These are phyloP conservation scores for Grammomys surdaster DNA, from an alignment of 2,113 vertebrate genomes.

Conservation along the genomic window DNA sequence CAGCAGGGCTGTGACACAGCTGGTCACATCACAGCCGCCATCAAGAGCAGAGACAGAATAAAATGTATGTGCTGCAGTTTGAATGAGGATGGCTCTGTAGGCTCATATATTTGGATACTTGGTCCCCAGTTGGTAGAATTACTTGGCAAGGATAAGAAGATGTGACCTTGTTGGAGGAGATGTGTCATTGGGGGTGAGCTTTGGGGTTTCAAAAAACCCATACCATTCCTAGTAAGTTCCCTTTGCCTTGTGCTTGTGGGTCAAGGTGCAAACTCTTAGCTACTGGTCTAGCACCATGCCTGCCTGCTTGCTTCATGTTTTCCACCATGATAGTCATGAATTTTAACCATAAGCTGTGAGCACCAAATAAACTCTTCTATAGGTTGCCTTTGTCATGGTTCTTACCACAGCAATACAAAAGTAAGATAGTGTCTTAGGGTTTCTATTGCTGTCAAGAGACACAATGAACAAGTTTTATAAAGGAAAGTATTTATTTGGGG, in stretches of 20 bases:
- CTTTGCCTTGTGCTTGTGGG: not conserved
- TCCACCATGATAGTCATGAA: not conserved
- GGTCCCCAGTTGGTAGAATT: not conserved
- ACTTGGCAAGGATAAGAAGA: not conserved
- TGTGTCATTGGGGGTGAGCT: not conserved
- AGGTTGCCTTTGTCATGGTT: not conserved
- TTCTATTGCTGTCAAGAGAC: not conserved
- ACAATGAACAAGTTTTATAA: not conserved
- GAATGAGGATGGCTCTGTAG: not conserved
- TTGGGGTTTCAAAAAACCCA: not conserved
- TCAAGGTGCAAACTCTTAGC: not conserved
- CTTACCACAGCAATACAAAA: not conserved
- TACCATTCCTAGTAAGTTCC: not conserved
- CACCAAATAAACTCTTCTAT: not conserved
- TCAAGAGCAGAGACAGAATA: not conserved
- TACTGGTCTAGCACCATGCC: not conserved
- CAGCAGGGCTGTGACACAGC: not conserved
- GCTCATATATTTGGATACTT: not conserved
- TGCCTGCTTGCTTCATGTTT: not conserved
- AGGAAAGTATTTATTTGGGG: not conserved
- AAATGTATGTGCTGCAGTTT: not conserved
- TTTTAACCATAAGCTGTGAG: not conserved
- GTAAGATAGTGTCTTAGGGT: not conserved
- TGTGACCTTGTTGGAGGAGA: not conserved
- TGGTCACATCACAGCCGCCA: not conserved